A percentile compares a stretch with the other conserved stretches of the same genome.
Evolutionary conservation across 2,888 invertebrate species (phyloP).

Genomic region (Cremastobaeus sp.): DNA sequence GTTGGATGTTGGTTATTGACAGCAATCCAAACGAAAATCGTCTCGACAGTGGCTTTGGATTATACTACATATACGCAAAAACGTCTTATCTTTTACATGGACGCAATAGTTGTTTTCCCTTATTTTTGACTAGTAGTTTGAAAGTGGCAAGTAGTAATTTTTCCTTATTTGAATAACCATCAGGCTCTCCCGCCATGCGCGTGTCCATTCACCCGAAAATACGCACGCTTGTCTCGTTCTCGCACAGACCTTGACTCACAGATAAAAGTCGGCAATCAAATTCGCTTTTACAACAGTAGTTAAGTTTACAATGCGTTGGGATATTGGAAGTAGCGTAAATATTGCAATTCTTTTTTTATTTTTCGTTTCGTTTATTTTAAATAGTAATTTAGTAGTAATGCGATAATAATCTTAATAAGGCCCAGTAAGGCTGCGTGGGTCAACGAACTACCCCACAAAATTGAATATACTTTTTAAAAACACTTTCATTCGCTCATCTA

Average conservation of each 20-base stretch:
- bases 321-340: constrained; percentile 72
- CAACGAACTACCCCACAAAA: constrained; percentile 73
- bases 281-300: constrained; percentile 62
- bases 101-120: constrained; percentile 72
- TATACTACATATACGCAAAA: constrained; percentile 55
- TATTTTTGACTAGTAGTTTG: constrained; percentile 66
- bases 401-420: constrained; percentile 78
- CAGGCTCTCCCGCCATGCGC: constrained; percentile 43
- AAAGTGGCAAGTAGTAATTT: constrained; percentile 60
- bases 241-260: constrained; percentile 48
- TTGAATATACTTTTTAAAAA: constrained; percentile 71
- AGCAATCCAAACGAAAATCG: constrained; percentile 53
- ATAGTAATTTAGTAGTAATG: constrained; percentile 75
- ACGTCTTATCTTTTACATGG: constrained; percentile 68
- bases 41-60: constrained; percentile 61
- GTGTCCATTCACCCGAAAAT: constrained; percentile 40
- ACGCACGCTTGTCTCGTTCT: constrained; percentile 33
- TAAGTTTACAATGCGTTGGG: constrained; percentile 67
- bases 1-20: constrained; percentile 43
- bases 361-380: constrained; percentile 67
- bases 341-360: constrained; percentile 65
- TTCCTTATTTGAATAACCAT: constrained; percentile 34
- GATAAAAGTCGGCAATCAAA: constrained; percentile 60
- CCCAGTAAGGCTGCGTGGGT: constrained; percentile 78
- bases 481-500: constrained; percentile 55